Evolutionary conservation across 1,140 invertebrate species (phyloP), one percentile per base, ranked within the genome.

Genomic region (Metaphire vulgaris): DNA sequence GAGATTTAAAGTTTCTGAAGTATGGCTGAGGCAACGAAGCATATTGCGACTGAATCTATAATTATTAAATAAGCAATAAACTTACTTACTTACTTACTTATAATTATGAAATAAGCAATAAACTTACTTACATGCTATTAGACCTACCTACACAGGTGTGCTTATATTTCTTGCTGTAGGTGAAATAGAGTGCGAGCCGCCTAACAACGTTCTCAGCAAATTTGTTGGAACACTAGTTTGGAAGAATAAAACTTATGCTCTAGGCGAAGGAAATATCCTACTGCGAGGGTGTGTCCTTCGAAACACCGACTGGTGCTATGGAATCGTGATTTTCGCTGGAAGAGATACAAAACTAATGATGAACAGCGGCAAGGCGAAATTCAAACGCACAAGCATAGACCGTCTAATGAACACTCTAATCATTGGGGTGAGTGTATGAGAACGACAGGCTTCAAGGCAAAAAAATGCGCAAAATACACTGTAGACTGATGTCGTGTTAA

Each of bases 301-400:
- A 84, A 98, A 99, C 85, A 92, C 92, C 0, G 91, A 92, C 81
- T 98, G 91, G 86, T 91, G 97, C 76, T 96, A 98, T 86, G 97
- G 97, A 72, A 92, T 99, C 80, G 96, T 98, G 65, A 92, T 99
- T 56, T 99, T 98, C 88, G 94, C 96, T 73, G 95, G 92, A 89
- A 86, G 86, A 87, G 97, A 99, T 87, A 98, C 97, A 69, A 99
- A 99, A 88, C 89, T 99, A 56, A 99, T 99, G 97, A 96, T 98
- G 90, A n/a, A n/a, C n/a, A n/a, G n/a, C n/a, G n/a, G n/a, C n/a
- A n/a, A n/a, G n/a, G n/a, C n/a, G n/a, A n/a, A 99, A 99, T 98
- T 99, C 86, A 99, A 99, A 87, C 91, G 96, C 84, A 99, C 97
- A 79, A 95, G 93, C 85, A 96, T 99, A 84, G 97, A 99, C 90